phyloP scores from a whole-genome alignment of 2,797 vertebrate genomes.

The Eulemur albifrons region DNA sequence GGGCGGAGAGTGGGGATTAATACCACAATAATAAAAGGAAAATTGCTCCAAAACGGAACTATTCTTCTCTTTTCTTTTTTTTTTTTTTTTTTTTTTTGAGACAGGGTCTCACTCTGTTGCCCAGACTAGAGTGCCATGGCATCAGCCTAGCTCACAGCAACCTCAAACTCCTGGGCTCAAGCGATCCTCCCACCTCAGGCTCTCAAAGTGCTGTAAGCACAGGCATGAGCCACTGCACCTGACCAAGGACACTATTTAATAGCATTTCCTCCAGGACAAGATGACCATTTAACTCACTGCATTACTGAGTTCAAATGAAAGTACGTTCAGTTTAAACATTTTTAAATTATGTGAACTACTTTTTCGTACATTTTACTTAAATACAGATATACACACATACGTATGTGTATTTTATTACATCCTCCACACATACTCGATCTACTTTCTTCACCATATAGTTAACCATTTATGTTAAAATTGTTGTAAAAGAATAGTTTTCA shows the following conservation, averaged over 20 bases:
- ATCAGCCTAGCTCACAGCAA: background rate
- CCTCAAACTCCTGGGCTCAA: background rate
- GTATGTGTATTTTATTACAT: background rate
- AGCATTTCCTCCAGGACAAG: background rate
- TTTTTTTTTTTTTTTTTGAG: background rate
- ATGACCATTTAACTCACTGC: background rate
- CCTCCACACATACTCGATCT: background rate
- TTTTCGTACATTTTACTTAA: background rate
- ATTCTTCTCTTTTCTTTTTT: background rate
- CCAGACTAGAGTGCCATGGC: background rate
- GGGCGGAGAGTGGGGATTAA: background rate
- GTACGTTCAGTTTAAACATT: background rate
- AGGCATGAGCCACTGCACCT: background rate
- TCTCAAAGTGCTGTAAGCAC: background rate
- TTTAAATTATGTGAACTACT: constrained; percentile 3
- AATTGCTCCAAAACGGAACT: background rate
- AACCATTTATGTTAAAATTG: background rate
- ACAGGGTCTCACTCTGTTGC: background rate
- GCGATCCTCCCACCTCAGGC: background rate
- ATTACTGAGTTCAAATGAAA: constrained; percentile 11
- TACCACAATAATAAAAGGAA: background rate
- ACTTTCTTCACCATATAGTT: background rate
- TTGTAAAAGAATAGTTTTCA: background rate
- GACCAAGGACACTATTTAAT: background rate
- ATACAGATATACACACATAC: background rate